Evolutionary conservation across 2,888 invertebrate species (phyloP), one percentile per base, ranked within the genome.

Genomic region (Clunio marinus): DNA sequence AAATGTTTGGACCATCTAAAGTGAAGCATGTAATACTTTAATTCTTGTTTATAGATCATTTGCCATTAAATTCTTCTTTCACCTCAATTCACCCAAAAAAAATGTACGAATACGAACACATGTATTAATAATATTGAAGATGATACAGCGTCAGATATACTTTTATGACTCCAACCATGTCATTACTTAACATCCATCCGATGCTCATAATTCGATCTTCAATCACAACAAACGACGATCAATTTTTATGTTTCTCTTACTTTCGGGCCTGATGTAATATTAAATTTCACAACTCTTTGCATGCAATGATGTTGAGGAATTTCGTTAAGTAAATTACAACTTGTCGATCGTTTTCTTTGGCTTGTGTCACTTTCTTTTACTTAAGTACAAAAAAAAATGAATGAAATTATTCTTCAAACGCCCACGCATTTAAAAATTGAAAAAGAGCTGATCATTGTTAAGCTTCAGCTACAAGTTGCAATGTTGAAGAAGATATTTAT

Each of bases 321-420:
- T 17, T n/a, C n/a, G n/a, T n/a, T n/a, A n/a, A n/a, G n/a, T 51
- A 51, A 51, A 51, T 51, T 51, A 51, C 51, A 51, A 22, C 5
- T 51, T 51, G 51, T 51, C 51, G 22, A 51, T 22, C 51, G 51
- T 22, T 51, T 17, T 51, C n/a, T n/a, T n/a, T n/a, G n/a, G n/a
- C 22, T 51, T n/a, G 17, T 51, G 51, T 51, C 51, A 51, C 5
- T 51, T 51, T 51, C 7, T 20, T 22, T 51, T n/a, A 51, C n/a
- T n/a, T n/a, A n/a, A n/a, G n/a, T n/a, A n/a, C n/a, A n/a, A n/a
- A n/a, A n/a, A n/a, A n/a, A n/a, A n/a, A n/a, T n/a, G n/a, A n/a
- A n/a, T n/a, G n/a, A n/a, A n/a, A n/a, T n/a, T n/a, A n/a, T n/a
- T n/a, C n/a, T n/a, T n/a, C n/a, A n/a, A n/a, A n/a, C n/a, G n/a